Evolutionary conservation across 2,113 vertebrate species (phyloP).

Genomic region (Ursus arctos): DNA sequence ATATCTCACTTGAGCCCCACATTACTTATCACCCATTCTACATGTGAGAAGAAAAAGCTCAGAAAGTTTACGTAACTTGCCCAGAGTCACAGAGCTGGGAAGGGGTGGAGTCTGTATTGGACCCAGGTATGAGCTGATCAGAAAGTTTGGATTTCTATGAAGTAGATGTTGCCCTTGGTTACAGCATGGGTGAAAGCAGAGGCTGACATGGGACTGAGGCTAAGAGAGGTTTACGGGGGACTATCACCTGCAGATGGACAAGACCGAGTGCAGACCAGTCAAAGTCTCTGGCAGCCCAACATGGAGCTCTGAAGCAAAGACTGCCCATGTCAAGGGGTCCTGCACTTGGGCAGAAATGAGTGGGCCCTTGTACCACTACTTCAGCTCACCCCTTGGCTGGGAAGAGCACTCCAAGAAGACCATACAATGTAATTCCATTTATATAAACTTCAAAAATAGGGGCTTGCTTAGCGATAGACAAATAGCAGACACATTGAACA

Average conservation of each 20-base stretch:
- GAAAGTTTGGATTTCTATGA: neutral
- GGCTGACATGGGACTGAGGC: neutral
- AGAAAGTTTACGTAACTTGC: neutral
- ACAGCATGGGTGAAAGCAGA: neutral
- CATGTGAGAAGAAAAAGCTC: neutral
- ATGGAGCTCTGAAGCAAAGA: neutral
- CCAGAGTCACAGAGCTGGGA: neutral
- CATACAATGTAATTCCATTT: neutral
- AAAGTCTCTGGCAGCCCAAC: neutral
- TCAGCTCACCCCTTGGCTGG: neutral
- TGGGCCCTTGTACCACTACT: neutral
- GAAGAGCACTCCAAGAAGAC: neutral
- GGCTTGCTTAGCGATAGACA: neutral
- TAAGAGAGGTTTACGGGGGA: neutral
- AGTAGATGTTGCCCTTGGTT: neutral
- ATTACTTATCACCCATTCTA: neutral
- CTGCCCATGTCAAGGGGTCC: neutral
- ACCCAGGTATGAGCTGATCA: neutral
- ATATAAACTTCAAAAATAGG: neutral
- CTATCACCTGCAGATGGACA: neutral
- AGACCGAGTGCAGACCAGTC: neutral
- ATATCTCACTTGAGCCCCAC: neutral
- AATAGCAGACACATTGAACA: too few relatives aligned
- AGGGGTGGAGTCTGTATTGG: neutral
- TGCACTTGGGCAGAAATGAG: neutral